Percentiles rank a stretch among this genome's conserved stretches.
Evolutionary conservation across 2,888 invertebrate genomes (phyloP).

Genomic region (Caenorhabditis sp.): DNA sequence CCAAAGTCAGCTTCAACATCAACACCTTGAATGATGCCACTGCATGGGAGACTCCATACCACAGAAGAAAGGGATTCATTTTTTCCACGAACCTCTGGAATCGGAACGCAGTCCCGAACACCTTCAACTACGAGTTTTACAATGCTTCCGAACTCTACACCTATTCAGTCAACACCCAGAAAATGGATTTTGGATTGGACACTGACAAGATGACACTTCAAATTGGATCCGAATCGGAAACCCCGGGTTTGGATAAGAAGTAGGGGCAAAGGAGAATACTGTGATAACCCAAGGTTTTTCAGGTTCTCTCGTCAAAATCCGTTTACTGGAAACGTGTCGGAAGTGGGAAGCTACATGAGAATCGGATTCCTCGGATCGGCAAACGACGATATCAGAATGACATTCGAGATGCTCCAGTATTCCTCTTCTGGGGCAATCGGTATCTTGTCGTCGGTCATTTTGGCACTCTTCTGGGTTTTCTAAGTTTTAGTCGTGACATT

Average conservation of each 20-base stretch:
- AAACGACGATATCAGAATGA: slow-evolving; percentile 2
- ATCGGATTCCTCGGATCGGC: not conserved
- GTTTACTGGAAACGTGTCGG: not conserved
- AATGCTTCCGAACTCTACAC: slow-evolving; percentile 6
- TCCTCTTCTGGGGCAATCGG: not conserved
- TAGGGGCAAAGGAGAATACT: not conserved
- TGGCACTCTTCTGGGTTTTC: not conserved
- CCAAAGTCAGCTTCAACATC: slow-evolving; percentile 1
- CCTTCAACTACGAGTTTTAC: slow-evolving; percentile 7
- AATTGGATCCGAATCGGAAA: slow-evolving; percentile 7
- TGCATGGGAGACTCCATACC: slow-evolving; percentile 6
- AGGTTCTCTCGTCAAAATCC: not conserved
- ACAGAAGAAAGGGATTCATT: slow-evolving; percentile 21
- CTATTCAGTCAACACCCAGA: not conserved
- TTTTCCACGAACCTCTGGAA: slow-evolving; percentile 20
- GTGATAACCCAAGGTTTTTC: not conserved
- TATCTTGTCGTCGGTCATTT: not conserved
- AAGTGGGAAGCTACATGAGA: slow-evolving; percentile 13
- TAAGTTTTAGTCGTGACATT: not conserved
- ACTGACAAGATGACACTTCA: slow-evolving; percentile 14
- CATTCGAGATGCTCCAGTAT: slow-evolving; percentile 7
- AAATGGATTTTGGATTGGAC: not conserved
- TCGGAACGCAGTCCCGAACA: not conserved
- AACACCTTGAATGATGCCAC: not conserved
- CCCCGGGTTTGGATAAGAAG: not conserved